A percentile compares a stretch with the other conserved stretches of the same genome.
Evolutionary conservation across 2,797 vertebrate species (phyloP).

Genomic region (Nyctibius grandis): DNA sequence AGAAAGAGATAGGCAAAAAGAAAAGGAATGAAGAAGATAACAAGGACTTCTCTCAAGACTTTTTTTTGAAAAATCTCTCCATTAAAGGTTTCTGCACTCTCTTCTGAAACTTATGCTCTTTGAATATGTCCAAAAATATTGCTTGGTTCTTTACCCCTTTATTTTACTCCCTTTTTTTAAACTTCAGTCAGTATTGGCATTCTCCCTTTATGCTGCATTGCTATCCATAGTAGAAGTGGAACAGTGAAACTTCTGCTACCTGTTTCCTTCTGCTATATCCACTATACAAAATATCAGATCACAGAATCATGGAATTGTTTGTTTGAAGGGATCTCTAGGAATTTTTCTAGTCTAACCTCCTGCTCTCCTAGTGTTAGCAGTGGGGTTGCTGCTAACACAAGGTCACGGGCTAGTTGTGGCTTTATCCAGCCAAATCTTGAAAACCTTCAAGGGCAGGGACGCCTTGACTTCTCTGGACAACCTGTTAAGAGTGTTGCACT

Average conservation of each 20-base stretch:
- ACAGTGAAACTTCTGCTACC: not conserved
- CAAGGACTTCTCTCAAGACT: not conserved
- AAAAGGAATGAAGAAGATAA: not conserved
- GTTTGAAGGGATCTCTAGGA: not conserved
- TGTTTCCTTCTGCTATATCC: not conserved
- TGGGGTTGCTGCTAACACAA: not conserved
- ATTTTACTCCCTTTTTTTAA: not conserved
- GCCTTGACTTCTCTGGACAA: not conserved
- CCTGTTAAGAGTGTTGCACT: not conserved
- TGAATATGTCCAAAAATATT: not conserved
- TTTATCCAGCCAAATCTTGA: not conserved
- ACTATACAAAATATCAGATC: not conserved
- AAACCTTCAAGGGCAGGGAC: not conserved
- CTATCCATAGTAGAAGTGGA: not conserved
- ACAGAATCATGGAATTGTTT: not conserved
- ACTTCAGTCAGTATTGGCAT: not conserved
- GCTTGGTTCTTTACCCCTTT: not conserved
- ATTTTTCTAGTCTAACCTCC: not conserved
- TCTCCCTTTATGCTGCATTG: not conserved
- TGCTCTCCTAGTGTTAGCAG: not conserved
- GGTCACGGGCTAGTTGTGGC: not conserved
- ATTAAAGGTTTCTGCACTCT: not conserved
- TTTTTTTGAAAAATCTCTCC: not conserved
- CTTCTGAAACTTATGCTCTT: not conserved
- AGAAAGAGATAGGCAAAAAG: not conserved